phyloP scores from a whole-genome alignment of 2,113 vertebrate genomes.

The Burhinus bistriatus region DNA sequence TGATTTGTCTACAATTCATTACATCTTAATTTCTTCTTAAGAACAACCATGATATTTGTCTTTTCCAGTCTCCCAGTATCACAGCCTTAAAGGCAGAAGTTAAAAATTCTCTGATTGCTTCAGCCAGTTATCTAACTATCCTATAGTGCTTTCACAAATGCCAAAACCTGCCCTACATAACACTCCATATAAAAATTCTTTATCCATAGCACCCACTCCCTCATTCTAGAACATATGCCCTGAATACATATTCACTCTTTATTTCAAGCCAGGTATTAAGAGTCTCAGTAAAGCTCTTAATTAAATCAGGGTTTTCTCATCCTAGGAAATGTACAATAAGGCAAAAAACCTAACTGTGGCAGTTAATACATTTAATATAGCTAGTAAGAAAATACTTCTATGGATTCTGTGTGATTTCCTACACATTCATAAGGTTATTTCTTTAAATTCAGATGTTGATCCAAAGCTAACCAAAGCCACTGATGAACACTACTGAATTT shows the following conservation, averaged over 20 bases:
- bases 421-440: background rate
- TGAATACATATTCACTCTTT: background rate
- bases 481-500: fast-evolving
- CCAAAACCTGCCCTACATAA: background rate
- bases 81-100: background rate
- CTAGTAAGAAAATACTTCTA: background rate
- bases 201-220: background rate
- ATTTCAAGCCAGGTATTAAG: background rate
- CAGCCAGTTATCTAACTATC: background rate
- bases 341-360: background rate
- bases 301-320: background rate
- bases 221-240: background rate
- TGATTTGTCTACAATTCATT: background rate
- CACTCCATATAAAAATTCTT: background rate
- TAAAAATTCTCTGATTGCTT: background rate
- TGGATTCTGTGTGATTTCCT: background rate
- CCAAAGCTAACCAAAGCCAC: background rate
- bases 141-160: background rate
- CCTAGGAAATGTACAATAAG: background rate
- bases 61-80: background rate
- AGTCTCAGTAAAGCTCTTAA: background rate
- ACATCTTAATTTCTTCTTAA: background rate
- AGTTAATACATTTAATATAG: background rate
- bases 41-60: background rate
- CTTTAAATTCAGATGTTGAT: background rate